Base-by-base conservation (phyloP, 2,113 vertebrate genomes). In the Pantherophis guttatus region DNA sequence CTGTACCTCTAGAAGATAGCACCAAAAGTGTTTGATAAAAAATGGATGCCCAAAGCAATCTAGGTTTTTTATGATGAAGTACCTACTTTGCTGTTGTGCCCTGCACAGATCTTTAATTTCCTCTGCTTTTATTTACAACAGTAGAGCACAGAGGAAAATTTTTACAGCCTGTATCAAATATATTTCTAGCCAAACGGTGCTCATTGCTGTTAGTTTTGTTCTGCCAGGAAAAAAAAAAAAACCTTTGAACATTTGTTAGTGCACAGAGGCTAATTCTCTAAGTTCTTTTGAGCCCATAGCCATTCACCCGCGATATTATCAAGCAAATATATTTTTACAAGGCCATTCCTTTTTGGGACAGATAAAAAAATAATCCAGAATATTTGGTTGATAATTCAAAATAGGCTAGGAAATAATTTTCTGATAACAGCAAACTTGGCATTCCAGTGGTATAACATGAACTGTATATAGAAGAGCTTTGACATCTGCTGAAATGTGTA, bases 111-210 rank as follows among this genome's bases (percentile, higher is more conserved):
- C 24, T 26, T 86, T 29, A 29, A 58, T 87, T 52, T 87, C 19
- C 44, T 62, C 44, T 87, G 91, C 19, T 62, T 92, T 92, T 62
- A 62, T 87, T 92, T 87, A 92, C 26, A 52, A 33, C 85, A 62
- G 44, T 11, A 19, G 54, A n/a, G 54, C 54, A n/a, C 8, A 58
- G 54, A 44, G 48, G 70, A n/a, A n/a, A 58, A 70, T 33, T 33
- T 70, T 13, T 55, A 21, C 1, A 29, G 33, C 70, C 85, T 85
- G 33, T 58, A 58, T 86, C 75, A 57, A 57, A 17, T 86, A 86
- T 86, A 54, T 91, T 91, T 48, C 54, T 21, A 81, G 8, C 75
- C 17, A 86, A 86, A 91, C 17, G 29, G 39, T 58, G 3, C 15
- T 55, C 54, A 26, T 54, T 24, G 13, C 53, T 57, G 75, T 86